phyloP scores from a whole-genome alignment of 2,888 invertebrate species.

The Spilosoma lubricipeda region DNA sequence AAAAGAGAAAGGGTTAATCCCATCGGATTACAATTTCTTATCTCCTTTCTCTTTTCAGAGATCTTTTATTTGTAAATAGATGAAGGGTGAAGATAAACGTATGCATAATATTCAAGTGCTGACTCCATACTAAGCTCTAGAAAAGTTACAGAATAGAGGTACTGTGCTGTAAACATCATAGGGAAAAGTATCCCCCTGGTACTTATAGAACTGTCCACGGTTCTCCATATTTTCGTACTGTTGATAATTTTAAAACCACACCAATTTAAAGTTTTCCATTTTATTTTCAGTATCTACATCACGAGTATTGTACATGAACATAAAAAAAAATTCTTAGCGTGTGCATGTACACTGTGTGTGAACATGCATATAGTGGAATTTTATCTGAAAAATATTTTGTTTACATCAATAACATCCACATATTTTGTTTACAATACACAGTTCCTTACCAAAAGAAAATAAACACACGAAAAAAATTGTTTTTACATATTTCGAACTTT shows the following conservation, averaged over 20 bases:
- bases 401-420: background rate
- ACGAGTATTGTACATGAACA: background rate
- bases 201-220: no score
- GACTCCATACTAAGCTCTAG: no score
- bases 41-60: no score
- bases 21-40: no score
- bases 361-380: background rate
- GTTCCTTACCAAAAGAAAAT: background rate
- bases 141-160: no score
- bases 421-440: background rate
- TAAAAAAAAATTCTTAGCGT: background rate
- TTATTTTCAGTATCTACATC: background rate
- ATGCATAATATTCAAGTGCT: no score
- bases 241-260: background rate
- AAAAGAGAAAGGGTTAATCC: no score
- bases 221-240: background rate
- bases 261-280: background rate
- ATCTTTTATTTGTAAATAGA: no score
- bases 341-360: background rate
- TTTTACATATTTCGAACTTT: no score
- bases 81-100: no score
- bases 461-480: background rate
- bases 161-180: no score
- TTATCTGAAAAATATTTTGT: constrained; percentile 2
- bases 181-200: background rate